Conservation (phyloP, 1,140 invertebrate genomes). For the Ostrea denselamellosa region DNA sequence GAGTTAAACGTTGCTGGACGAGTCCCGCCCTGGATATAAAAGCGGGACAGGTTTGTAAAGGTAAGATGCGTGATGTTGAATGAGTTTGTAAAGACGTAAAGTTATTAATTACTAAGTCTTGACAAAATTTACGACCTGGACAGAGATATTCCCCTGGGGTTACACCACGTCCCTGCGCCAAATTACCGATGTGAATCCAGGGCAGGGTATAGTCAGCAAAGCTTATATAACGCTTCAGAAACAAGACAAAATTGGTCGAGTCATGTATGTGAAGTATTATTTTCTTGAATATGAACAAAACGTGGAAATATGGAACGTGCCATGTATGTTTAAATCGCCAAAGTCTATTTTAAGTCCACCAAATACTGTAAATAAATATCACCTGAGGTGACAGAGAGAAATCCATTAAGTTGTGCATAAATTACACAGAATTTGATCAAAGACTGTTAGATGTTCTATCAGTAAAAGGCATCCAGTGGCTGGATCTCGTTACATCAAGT, state of each 20-base stretch:
- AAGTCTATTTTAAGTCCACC: no score
- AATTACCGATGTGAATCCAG: background rate
- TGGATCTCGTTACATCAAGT: no score
- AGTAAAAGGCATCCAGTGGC: no score
- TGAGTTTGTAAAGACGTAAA: background rate
- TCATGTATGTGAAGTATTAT: background rate
- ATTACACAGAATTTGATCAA: conserved; percentile 5
- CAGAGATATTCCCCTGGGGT: background rate
- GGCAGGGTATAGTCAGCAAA: background rate
- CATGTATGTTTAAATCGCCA: background rate
- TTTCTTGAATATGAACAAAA: background rate
- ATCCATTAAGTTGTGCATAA: background rate
- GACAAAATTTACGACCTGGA: background rate
- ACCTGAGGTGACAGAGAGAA: background rate
- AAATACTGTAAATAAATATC: background rate
- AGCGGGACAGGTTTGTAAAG: background rate
- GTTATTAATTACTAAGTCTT: conserved; percentile 18
- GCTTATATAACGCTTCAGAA: background rate
- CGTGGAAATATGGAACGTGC: background rate
- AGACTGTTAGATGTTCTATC: background rate
- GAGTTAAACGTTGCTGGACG: background rate
- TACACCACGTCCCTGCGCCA: background rate
- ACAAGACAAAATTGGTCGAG: background rate
- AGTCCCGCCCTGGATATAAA: conserved; percentile 13
- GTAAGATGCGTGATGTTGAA: conserved; percentile 18